Evolutionary conservation across 2,888 invertebrate species (phyloP).

Genomic region (Myathropa florea): DNA sequence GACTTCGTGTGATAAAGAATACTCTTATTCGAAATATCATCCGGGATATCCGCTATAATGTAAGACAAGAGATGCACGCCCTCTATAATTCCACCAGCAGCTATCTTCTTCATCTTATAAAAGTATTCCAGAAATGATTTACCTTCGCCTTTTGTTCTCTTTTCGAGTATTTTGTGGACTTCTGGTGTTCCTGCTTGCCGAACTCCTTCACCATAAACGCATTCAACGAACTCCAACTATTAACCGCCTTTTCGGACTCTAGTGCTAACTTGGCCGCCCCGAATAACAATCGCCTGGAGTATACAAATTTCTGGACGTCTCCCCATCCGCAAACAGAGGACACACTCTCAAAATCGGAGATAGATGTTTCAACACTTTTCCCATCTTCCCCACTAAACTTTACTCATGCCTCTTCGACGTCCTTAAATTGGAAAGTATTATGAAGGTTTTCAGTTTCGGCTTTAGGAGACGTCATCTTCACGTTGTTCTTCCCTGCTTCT

Average conservation of each 20-base stretch:
- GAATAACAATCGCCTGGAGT: constrained; percentile 25
- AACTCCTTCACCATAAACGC: constrained; percentile 27
- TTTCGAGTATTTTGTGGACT: constrained; percentile 1
- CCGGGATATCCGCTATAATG: constrained; percentile 10
- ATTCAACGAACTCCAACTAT: constrained; percentile 25
- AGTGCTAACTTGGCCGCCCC: constrained; percentile 43
- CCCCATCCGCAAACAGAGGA: constrained; percentile 31
- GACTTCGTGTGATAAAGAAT: constrained; percentile 13
- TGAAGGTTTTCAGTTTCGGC: too few relatives aligned
- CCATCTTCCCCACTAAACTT: constrained; percentile 36
- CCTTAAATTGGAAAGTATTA: too few relatives aligned
- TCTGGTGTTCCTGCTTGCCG: not conserved
- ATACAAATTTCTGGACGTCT: constrained; percentile 46
- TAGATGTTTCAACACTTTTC: constrained; percentile 32
- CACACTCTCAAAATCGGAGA: constrained; percentile 35
- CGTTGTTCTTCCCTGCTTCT: too few relatives aligned
- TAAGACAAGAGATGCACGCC: constrained; percentile 17
- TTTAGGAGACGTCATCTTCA: too few relatives aligned
- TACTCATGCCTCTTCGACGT: too few relatives aligned
- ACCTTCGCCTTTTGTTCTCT: constrained; percentile 5
- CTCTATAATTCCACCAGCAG: constrained; percentile 15
- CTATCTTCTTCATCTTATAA: constrained; percentile 34
- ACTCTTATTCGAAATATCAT: not conserved
- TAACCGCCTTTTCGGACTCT: constrained; percentile 15
- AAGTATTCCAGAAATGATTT: constrained; percentile 47